Percentiles rank a stretch among this genome's conserved stretches.
Evolutionary conservation across 2,797 vertebrate species (phyloP).

Genomic region (Discoglossus pictus): DNA sequence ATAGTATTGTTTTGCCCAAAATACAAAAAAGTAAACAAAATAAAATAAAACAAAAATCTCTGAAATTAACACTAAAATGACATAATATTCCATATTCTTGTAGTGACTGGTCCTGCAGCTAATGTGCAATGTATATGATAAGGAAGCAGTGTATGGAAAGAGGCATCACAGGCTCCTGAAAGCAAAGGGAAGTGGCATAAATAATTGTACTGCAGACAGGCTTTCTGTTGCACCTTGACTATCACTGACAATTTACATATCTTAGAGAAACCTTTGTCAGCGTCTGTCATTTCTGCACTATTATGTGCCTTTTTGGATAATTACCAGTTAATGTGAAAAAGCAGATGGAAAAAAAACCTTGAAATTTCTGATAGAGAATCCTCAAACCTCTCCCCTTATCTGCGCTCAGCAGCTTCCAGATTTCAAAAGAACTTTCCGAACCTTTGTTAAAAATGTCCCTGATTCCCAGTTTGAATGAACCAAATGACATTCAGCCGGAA

Average conservation of each 20-base stretch:
- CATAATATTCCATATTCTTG: constrained; percentile 49
- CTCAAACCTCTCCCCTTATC: constrained; percentile 79
- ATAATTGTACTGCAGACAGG: constrained; percentile 73
- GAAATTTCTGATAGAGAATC: constrained; percentile 80
- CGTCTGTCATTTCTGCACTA: constrained; percentile 74
- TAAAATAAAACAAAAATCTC: too few relatives aligned
- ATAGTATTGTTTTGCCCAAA: too few relatives aligned
- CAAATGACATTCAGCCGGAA: constrained; percentile 78
- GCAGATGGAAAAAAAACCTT: constrained; percentile 73
- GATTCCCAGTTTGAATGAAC: constrained; percentile 76
- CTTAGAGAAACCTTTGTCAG: constrained; percentile 76
- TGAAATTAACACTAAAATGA: background rate
- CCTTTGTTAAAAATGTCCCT: constrained; percentile 79
- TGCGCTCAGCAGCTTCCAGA: constrained; percentile 73
- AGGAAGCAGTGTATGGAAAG: constrained; percentile 52
- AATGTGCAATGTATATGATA: constrained; percentile 66
- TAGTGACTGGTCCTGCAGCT: constrained; percentile 54
- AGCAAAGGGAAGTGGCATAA: constrained; percentile 72
- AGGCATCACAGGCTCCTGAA: constrained; percentile 67
- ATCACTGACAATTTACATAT: constrained; percentile 79
- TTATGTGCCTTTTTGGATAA: constrained; percentile 79
- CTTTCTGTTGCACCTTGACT: constrained; percentile 70
- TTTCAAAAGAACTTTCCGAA: constrained; percentile 81
- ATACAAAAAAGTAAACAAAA: too few relatives aligned
- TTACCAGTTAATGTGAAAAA: constrained; percentile 80